These are phyloP conservation scores for Melierax canorus DNA, from an alignment of 2,113 vertebrate species.

Conservation along the genomic window DNA sequence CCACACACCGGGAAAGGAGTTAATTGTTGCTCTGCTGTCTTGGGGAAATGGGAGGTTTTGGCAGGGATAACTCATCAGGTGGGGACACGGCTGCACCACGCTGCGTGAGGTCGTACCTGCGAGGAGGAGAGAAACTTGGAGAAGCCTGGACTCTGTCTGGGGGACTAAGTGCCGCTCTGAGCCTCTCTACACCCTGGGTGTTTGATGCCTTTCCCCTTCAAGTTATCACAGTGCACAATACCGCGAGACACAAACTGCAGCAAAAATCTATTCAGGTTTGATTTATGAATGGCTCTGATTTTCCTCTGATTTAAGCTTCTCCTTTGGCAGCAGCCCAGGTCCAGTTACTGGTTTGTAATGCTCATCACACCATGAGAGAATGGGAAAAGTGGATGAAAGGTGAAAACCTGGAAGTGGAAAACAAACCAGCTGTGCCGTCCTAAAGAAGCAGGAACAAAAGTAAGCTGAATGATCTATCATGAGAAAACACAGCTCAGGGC, in stretches of 20 bases:
- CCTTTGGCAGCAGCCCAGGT: neutral
- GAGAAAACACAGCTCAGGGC: neutral
- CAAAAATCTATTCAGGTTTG: neutral
- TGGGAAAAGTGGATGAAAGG: neutral
- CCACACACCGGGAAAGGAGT: neutral
- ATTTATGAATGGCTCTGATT: neutral
- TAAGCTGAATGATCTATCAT: neutral
- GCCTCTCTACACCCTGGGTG: neutral
- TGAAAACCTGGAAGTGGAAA: neutral
- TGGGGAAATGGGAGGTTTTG: neutral
- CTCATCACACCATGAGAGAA: rapidly evolving
- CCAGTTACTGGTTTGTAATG: neutral
- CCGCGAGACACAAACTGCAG: neutral
- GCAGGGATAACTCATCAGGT: neutral
- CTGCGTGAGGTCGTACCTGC: neutral
- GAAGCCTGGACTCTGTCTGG: neutral
- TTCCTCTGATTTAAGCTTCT: neutral
- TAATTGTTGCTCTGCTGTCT: neutral
- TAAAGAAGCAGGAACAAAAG: neutral
- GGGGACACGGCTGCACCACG: neutral
- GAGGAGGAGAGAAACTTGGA: neutral
- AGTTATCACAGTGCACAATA: neutral
- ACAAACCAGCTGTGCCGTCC: neutral
- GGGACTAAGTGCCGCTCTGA: neutral
- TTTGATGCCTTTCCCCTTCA: neutral